Evolutionary conservation across 2,113 vertebrate genomes (phyloP).

Genomic region (Drymodes brunneopygia): DNA sequence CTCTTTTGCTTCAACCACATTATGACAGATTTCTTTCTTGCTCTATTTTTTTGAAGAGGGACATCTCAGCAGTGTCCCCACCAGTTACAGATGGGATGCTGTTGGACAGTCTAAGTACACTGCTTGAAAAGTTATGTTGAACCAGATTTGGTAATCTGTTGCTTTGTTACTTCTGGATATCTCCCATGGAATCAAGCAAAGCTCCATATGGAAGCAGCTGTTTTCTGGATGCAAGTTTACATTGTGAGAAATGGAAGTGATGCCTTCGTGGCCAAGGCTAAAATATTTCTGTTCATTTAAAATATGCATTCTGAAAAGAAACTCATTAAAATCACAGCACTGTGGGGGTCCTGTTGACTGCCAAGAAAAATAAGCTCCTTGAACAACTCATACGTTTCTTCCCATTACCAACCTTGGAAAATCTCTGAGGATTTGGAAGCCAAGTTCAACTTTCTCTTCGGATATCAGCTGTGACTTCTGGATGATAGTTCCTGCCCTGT

Average conservation of each 20-base stretch:
- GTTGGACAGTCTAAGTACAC: background rate
- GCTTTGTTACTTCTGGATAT: background rate
- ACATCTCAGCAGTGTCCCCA: background rate
- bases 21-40: background rate
- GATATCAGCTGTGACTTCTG: background rate
- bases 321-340: conserved; percentile 1
- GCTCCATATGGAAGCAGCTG: background rate
- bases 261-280: background rate
- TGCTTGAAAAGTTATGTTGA: background rate
- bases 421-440: background rate
- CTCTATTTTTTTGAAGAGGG: background rate
- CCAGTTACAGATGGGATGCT: background rate
- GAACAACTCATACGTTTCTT: background rate
- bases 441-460: background rate
- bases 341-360: background rate
- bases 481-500: background rate
- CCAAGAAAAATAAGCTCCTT: conserved; percentile 22
- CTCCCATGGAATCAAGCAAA: background rate
- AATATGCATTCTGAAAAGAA: background rate
- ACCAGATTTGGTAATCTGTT: background rate
- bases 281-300: background rate
- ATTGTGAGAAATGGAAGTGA: background rate
- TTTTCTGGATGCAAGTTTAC: background rate
- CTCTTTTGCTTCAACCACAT: background rate
- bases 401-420: background rate